Conservation (phyloP, 2,113 vertebrate genomes). For the Anguilla japonica region DNA sequence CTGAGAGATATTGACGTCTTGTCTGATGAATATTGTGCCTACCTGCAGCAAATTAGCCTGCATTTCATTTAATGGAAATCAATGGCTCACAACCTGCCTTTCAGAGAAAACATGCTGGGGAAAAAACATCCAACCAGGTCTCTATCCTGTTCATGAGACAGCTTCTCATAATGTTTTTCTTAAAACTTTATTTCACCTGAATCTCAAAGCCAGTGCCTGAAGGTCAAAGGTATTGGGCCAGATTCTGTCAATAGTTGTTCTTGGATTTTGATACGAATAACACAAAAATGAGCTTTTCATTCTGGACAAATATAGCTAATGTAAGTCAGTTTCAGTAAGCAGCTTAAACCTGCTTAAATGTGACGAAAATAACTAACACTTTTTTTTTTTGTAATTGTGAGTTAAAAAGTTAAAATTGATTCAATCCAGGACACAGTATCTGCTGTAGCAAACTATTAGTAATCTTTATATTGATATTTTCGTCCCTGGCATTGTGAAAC, state of each 20-base stretch:
- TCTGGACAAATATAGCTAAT: too few species aligned
- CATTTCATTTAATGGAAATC: conserved; percentile 28
- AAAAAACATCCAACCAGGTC: background rate
- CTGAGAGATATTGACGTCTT: conserved; percentile 4
- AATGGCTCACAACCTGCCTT: conserved; percentile 25
- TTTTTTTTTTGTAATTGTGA: too few species aligned
- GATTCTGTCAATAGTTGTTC: background rate
- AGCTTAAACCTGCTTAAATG: too few species aligned
- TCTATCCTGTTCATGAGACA: background rate
- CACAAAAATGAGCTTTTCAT: background rate
- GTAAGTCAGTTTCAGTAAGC: too few species aligned
- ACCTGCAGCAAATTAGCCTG: conserved; percentile 19
- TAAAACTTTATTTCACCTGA: background rate
- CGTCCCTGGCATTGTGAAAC: too few species aligned
- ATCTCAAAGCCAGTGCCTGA: background rate
- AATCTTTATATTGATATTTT: too few species aligned
- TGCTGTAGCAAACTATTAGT: too few species aligned
- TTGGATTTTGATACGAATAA: conserved; percentile 7
- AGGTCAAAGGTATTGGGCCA: background rate
- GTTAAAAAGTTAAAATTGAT: too few species aligned
- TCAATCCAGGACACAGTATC: too few species aligned
- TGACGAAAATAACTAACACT: too few species aligned
- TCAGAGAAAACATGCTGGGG: conserved; percentile 16
- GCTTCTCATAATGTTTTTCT: background rate
- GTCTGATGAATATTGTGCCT: conserved; percentile 22